Evolutionary conservation across 30 jellyfish, hydroid and myxozoan species (phyloP), one percentile per base, ranked within the genome.

Genomic region (Clytia hemisphaerica): DNA sequence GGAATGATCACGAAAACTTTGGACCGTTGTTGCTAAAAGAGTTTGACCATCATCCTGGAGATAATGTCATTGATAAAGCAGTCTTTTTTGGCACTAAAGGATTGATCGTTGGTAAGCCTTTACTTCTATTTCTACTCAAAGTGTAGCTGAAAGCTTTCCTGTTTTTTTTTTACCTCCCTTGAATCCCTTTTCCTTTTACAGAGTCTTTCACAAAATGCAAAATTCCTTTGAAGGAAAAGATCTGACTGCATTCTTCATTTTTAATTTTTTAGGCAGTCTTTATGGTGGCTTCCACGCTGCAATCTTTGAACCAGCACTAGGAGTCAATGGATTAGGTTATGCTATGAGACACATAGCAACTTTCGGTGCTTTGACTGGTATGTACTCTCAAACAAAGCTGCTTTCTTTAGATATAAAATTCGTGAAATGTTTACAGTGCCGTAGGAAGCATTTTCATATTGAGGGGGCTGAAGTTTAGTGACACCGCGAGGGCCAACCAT

Each of bases 221-320:
- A 40, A 10, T 7, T 7, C 10, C 53, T n/a, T n/a, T n/a, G n/a
- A n/a, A n/a, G n/a, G n/a, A n/a, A n/a, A n/a, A n/a, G n/a, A n/a
- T n/a, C n/a, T n/a, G n/a, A n/a, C n/a, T n/a, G n/a, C n/a, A n/a
- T n/a, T n/a, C n/a, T n/a, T n/a, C n/a, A 51, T 51, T 51, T 51
- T 10, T 51, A 10, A 10, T 12, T 22, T 24, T 62, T 62, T 44
- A 65, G 78, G 78, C 44, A 67, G 67, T 19, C 2, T 65, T 0
- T 36, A 25, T 65, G 78, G 78, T 31, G 78, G 71, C n/a, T 37
- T 44, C n/a, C 44, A 65, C 44, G 78, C 64, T 36, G 78, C 68
- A 9, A 33, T 65, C 22, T 65, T 65, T 37, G 45, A 34, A 27
- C 78, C 78, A 44, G 70, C 78, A 65, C 19, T 37, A 5, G 44